Percentiles rank a stretch among this genome's conserved stretches.
These are phyloP conservation scores for Euphonia xanthogaster DNA, from an alignment of 2,797 vertebrate species.

Conservation along the genomic window DNA sequence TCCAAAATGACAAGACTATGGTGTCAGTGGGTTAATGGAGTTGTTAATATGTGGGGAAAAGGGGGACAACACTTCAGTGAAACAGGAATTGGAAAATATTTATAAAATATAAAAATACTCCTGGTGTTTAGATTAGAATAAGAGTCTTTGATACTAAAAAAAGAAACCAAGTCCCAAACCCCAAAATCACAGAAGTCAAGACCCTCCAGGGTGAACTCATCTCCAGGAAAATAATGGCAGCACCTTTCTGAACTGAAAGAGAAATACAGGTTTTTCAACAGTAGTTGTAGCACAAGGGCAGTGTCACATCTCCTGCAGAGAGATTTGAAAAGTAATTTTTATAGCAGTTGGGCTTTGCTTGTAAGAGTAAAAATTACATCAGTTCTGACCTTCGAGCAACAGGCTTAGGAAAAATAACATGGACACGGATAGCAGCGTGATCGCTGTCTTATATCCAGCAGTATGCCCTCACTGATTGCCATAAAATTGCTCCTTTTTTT, in stretches of 20 bases:
- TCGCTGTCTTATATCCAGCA: not conserved
- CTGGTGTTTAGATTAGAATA: not conserved
- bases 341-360: slow-evolving; percentile 7
- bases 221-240: not conserved
- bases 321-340: slow-evolving; percentile 38
- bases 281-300: not conserved
- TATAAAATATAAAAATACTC: not conserved
- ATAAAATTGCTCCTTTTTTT: not conserved
- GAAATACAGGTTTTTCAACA: not conserved
- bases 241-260: not conserved
- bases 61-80: not conserved
- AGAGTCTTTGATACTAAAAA: not conserved
- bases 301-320: slow-evolving; percentile 24
- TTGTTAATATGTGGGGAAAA: not conserved
- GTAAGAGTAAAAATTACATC: slow-evolving; percentile 32
- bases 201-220: not conserved
- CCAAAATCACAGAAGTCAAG: not conserved
- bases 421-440: not conserved
- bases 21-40: not conserved
- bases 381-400: slow-evolving; percentile 44
- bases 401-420: not conserved
- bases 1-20: not conserved
- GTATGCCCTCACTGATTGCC: not conserved
- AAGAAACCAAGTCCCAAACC: not conserved
- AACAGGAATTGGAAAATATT: not conserved